phyloP scores from a whole-genome alignment of 2,888 invertebrate species.

The Stramonita haemastoma region DNA sequence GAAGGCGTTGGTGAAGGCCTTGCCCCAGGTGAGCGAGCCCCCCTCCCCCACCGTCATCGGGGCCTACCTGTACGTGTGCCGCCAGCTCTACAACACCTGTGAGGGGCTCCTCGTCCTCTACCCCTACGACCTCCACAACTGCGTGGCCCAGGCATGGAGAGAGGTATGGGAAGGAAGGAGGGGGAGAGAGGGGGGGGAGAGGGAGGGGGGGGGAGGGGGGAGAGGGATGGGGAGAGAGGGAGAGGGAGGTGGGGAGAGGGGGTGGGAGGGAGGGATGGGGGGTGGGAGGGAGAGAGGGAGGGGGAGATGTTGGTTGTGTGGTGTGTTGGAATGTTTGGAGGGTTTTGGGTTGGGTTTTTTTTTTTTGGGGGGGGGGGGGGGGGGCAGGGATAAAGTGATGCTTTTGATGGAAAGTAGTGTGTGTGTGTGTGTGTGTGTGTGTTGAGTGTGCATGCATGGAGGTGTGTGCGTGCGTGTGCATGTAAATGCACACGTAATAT shows the following conservation, averaged over 20 bases:
- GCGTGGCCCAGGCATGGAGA: slow-evolving; percentile 71
- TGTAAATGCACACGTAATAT: background rate
- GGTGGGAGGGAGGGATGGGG: too few species aligned
- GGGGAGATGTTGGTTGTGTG: too few species aligned
- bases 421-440: background rate
- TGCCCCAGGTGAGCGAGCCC: slow-evolving; percentile 59
- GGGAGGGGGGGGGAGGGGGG: too few species aligned
- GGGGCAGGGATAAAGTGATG: too few species aligned
- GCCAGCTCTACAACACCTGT: slow-evolving; percentile 76
- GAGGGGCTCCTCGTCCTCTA: slow-evolving; percentile 74
- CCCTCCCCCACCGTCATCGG: slow-evolving; percentile 71
- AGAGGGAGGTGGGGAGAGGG: too few species aligned
- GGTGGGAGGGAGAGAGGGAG: too few species aligned
- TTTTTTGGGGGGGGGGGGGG: too few species aligned
- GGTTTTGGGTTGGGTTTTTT: too few species aligned
- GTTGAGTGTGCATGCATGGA: background rate
- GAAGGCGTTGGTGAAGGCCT: slow-evolving; percentile 67
- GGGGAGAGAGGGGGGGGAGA: too few species aligned
- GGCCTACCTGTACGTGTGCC: slow-evolving; percentile 74
- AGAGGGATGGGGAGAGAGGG: too few species aligned
- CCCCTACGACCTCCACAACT: slow-evolving; percentile 72
- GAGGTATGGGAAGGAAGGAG: slow-evolving; percentile 71
- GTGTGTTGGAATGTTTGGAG: too few species aligned
- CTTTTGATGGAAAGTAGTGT: too few species aligned
- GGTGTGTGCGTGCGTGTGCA: background rate